Evolutionary conservation across 2,113 vertebrate species (phyloP).

Genomic region (Megalops atlanticus): DNA sequence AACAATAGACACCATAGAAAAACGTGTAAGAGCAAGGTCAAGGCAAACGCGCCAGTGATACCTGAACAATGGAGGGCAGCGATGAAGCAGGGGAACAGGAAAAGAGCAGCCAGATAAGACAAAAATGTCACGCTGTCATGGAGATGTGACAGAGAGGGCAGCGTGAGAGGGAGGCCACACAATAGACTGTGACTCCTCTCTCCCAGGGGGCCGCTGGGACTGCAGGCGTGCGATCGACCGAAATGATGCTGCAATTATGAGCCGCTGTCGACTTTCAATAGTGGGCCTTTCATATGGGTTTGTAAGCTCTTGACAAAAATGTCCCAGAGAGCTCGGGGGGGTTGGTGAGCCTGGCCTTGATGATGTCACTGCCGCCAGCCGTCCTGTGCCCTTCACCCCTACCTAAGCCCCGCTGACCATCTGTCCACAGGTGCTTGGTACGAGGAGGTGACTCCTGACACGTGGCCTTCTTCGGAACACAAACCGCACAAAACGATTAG

Average conservation of each 20-base stretch:
- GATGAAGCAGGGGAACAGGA: neutral
- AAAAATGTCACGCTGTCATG: constrained; percentile 16
- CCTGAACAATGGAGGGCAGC: constrained; percentile 18
- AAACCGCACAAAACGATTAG: too few species aligned
- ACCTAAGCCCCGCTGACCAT: too few species aligned
- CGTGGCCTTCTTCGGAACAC: too few species aligned
- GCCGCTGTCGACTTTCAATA: constrained; percentile 15
- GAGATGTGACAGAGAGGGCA: constrained; percentile 13
- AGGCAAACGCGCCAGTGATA: neutral
- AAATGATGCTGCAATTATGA: constrained; percentile 19
- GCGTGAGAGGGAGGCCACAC: neutral
- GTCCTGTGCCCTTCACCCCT: neutral
- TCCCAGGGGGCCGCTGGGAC: neutral
- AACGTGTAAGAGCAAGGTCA: constrained; percentile 7
- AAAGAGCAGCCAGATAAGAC: neutral
- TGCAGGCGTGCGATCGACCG: constrained; percentile 12
- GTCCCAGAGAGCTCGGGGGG: neutral
- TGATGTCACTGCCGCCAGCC: neutral
- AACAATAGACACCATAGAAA: constrained; percentile 1
- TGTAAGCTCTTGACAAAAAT: constrained; percentile 17
- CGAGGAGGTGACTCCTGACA: too few species aligned
- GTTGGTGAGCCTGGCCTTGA: neutral
- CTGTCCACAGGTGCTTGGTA: too few species aligned
- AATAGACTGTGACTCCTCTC: constrained; percentile 9
- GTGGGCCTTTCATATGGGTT: neutral